Evolutionary conservation across 2,113 vertebrate species (phyloP).

Genomic region (Platichthys stellatus): DNA sequence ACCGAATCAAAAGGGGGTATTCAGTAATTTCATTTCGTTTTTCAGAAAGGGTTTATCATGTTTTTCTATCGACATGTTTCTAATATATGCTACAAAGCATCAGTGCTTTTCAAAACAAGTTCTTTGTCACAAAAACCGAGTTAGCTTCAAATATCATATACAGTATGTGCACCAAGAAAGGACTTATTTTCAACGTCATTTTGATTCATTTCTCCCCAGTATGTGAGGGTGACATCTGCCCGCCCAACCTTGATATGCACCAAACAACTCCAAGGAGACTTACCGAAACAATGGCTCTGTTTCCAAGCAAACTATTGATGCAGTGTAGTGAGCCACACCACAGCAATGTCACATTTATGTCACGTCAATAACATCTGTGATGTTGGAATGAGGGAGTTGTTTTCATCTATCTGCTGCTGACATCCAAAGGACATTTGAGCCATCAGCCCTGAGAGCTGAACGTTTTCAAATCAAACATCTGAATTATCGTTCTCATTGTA

Average conservation of each 20-base stretch:
- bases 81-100: background rate
- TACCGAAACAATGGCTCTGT: background rate
- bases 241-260: constrained; percentile 17
- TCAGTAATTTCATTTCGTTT: constrained; percentile 8
- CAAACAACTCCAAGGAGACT: constrained; percentile 16
- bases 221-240: background rate
- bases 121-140: background rate
- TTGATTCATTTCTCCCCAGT: constrained; percentile 7
- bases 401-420: background rate
- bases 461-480: background rate
- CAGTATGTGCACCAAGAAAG: constrained; percentile 2
- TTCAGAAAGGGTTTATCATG: constrained; percentile 6
- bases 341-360: background rate
- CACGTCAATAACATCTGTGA: background rate
- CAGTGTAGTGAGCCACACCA: background rate
- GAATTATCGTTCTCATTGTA: background rate
- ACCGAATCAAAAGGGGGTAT: constrained; percentile 26
- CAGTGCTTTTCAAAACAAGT: no score
- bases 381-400: background rate
- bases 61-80: background rate
- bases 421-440: constrained; percentile 7
- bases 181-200: background rate
- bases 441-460: background rate
- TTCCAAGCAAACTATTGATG: constrained; percentile 1
- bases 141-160: constrained; percentile 9